Evolutionary conservation across 2,797 vertebrate species (phyloP), one percentile per base, ranked within the genome.

Genomic region (Protonibea diacanthus): DNA sequence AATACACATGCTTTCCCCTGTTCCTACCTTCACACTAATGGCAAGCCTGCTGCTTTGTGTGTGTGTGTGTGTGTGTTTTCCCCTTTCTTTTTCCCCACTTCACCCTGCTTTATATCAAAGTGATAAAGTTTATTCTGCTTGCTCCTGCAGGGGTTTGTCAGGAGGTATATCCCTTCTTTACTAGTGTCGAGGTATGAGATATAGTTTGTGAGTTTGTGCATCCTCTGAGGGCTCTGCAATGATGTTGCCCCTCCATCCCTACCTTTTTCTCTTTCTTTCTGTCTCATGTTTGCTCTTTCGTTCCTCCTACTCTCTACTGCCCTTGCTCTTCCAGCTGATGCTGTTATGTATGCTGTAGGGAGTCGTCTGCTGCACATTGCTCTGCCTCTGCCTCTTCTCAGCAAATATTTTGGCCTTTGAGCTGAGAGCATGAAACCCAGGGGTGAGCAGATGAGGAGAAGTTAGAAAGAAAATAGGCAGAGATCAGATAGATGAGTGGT

Each of bases 371-470:
- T 68, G 57, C 8, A 25, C 27, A 47, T 83, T 71, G 77, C 74
- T 83, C 55, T 73, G 71, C 70, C 29, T 33, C 77, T 76, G 56
- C 29, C 47, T 80, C 72, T 59, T 76, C 74, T 65, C 23, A 5
- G 47, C 69, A 75, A 81, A 85, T 67, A 82, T 81, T 82, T 84
- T 81, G 70, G 64, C 83, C 71, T 87, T 85, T 79, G 63, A 82
- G 84, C 15, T 65, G 45, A 83, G 71, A 62, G 65, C 33, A 7
- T 27, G 59, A 68, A 40, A 48, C 64, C 55, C 53, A 18, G 33
- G 42, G 60, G 57, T 61, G 63, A 88, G 77, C 44, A 70, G 73
- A 84, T 62, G 71, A 84, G 68, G 49, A 60, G 63, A 80, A 66
- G 67, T 18, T 47, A 55, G 51, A 55, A 71, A 81, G 49, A 74